These are phyloP conservation scores for Myotis myotis DNA, from an alignment of 2,797 vertebrate genomes.

Conservation along the genomic window DNA sequence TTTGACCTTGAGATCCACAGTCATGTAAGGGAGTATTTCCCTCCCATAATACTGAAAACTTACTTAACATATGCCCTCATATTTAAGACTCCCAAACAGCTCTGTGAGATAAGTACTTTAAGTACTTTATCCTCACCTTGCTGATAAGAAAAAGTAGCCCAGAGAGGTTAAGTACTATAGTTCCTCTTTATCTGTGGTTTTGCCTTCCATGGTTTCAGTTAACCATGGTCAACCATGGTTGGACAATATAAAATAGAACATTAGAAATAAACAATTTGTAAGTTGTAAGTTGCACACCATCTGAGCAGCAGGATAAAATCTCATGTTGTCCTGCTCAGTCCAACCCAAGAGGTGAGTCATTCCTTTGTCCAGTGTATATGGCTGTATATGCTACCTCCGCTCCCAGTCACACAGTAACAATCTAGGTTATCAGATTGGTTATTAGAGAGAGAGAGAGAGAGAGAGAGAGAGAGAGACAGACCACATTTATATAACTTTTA, in stretches of 20 bases:
- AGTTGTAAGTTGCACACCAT: background rate
- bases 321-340: background rate
- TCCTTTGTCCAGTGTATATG: too few species aligned
- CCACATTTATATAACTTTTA: background rate
- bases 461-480: background rate
- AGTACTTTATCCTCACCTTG: constrained; percentile 16
- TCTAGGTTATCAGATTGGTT: background rate
- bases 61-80: background rate
- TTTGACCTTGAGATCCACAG: background rate
- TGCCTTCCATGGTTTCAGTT: background rate
- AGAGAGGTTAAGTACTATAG: background rate
- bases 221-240: background rate
- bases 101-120: background rate
- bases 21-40: background rate
- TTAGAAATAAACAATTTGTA: background rate
- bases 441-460: background rate
- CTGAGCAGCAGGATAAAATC: background rate
- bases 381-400: background rate
- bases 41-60: background rate
- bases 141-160: background rate
- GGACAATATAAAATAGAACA: background rate
- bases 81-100: background rate
- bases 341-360: background rate
- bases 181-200: too few species aligned
- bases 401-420: background rate